Base-by-base conservation (phyloP, 2,113 vertebrate species). In the Cebidichthys violaceus region DNA sequence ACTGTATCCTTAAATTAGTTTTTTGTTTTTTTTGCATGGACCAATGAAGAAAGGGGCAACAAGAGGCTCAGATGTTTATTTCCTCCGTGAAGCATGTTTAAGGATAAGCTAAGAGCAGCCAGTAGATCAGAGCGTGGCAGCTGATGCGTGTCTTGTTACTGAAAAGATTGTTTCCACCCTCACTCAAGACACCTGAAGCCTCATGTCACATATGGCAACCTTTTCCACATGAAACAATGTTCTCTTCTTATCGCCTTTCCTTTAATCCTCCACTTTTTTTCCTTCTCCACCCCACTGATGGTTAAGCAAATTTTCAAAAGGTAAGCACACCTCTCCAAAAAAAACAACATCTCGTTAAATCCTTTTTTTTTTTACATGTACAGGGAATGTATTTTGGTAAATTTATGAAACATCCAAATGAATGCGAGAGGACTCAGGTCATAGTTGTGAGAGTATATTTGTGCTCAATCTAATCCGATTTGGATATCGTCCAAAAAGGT, bases 71-170 rank as follows among this genome's bases (percentile, higher is more conserved):
- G 18, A 45, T 64, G 61, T 70, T 62, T 31, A 10, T 74, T 72
- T 68, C 76, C 24, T 84, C 47, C 62, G 24, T 55, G 9, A 45
- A 24, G 33, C 57, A 79, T 81, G 77, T 65, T 79, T 85, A 76
- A 70, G 70, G 33, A 90, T 35, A 24, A 76, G 65, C 72, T 35
- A 3, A 59, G 84, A 62, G 73, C 79, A 62, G 35, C 20, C 31
- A 37, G 41, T 14, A 67, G 60, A 62, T 88, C 76, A 65, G 55
- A 20, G 50, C 43, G 41, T 8, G 20, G 37, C 50, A 29, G 61
- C 52, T 72, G 76, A 83, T 2, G 1, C 70, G 88, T 84, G 60
- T 90, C 18, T 17, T 55, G 69, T 93, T 91, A 35, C 93, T 62
- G 35, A 74, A 43, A 33, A 60, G 27, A 11, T 65, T 22, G 71